phyloP scores from a whole-genome alignment of 2,113 vertebrate genomes.

The Thermophis baileyi region DNA sequence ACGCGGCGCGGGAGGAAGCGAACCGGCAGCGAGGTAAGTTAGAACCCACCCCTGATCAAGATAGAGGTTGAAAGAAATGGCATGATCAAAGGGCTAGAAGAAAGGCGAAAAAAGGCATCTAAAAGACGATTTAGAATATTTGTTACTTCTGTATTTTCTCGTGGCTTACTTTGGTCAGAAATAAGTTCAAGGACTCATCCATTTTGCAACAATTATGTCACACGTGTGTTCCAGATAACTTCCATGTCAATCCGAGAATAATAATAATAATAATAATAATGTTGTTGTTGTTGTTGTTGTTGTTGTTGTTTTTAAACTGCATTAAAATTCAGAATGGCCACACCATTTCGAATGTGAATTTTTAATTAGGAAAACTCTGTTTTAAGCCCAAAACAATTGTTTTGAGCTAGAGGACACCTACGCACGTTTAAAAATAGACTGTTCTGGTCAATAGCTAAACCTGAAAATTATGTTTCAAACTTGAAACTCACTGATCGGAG shows the following conservation, averaged over 20 bases:
- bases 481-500: not conserved
- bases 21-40: too few species aligned
- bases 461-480: not conserved
- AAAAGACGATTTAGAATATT: not conserved
- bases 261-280: not conserved
- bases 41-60: too few species aligned
- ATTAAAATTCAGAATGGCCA: not conserved
- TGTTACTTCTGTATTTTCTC: not conserved
- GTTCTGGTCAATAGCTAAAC: not conserved
- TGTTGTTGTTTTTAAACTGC: not conserved
- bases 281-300: too few species aligned
- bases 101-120: fast-evolving
- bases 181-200: not conserved
- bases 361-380: not conserved
- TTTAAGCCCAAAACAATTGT: not conserved
- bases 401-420: not conserved
- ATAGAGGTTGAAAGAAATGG: not conserved
- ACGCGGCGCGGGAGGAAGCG: too few species aligned
- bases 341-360: not conserved
- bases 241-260: not conserved
- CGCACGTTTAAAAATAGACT: not conserved
- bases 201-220: not conserved
- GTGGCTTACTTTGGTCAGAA: not conserved
- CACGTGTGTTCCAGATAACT: not conserved
- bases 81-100: not conserved